Evolutionary conservation across 2,797 vertebrate species (phyloP).

Genomic region (Sebastes nivosus): DNA sequence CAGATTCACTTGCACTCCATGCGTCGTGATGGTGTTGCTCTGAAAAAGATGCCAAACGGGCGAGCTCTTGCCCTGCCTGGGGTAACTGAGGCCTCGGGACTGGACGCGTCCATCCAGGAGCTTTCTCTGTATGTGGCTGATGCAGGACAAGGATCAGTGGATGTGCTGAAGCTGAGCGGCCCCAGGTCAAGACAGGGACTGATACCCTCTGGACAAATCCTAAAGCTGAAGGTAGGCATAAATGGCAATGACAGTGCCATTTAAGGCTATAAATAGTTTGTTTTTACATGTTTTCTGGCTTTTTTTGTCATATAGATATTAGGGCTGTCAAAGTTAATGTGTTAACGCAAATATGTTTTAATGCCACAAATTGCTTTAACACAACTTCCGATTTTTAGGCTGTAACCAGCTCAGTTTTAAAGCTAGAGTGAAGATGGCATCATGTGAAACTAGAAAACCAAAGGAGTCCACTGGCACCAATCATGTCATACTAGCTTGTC

Average conservation of each 20-base stretch:
- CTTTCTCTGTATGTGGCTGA: constrained; percentile 85
- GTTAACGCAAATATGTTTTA: too few relatives aligned
- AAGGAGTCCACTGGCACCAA: too few relatives aligned
- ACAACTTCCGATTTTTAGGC: too few relatives aligned
- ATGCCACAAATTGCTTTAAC: too few relatives aligned
- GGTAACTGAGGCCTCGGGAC: constrained; percentile 68
- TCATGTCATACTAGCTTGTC: too few relatives aligned
- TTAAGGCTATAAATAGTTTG: neutral
- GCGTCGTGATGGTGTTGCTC: constrained; percentile 46
- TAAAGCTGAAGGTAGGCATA: constrained; percentile 71
- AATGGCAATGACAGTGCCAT: too few relatives aligned
- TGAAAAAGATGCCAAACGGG: constrained; percentile 78
- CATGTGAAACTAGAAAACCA: too few relatives aligned
- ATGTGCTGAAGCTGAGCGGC: constrained; percentile 78
- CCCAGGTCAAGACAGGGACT: constrained; percentile 62
- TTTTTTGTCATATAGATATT: neutral
- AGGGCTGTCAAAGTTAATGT: too few relatives aligned
- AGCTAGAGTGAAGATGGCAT: too few relatives aligned
- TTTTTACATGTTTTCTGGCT: neutral
- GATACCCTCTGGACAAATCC: constrained; percentile 65
- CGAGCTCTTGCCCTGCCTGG: constrained; percentile 76
- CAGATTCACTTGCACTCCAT: constrained; percentile 87
- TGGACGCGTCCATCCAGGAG: constrained; percentile 82
- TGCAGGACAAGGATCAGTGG: constrained; percentile 72
- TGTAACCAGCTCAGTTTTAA: too few relatives aligned